These are phyloP conservation scores for Paracanthobrama guichenoti DNA, from an alignment of 2,113 vertebrate species.

Conservation along the genomic window DNA sequence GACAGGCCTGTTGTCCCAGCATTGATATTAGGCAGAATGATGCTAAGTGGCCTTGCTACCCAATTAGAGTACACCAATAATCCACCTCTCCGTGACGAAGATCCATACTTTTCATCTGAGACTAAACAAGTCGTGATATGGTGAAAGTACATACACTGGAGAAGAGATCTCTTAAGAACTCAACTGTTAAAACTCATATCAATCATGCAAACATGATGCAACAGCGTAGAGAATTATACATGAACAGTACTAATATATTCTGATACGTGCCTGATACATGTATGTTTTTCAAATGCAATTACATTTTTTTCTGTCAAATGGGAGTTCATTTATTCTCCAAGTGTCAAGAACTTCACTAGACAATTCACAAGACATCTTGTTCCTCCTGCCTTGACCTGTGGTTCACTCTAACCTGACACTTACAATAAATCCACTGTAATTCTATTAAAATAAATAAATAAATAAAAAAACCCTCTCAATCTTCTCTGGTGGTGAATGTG, in stretches of 20 bases:
- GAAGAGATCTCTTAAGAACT: not conserved
- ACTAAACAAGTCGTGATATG: not conserved
- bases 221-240: not conserved
- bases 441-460: too few species aligned
- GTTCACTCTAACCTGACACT: conserved; percentile 11
- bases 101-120: conserved; percentile 34
- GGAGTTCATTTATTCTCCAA: not conserved
- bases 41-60: conserved; percentile 30
- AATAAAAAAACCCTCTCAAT: conserved; percentile 11
- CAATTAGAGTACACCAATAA: conserved; percentile 49
- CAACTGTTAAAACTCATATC: not conserved
- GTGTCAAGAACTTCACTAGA: not conserved
- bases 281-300: not conserved
- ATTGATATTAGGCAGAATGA: conserved; percentile 39
- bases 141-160: not conserved
- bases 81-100: conserved; percentile 2
- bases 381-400: conserved; percentile 27
- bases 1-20: conserved; percentile 30
- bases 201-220: conserved; percentile 3
- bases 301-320: not conserved
- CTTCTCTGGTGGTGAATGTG: not conserved
- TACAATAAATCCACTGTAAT: not conserved
- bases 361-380: too few species aligned
- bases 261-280: not conserved
- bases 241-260: not conserved